These are phyloP conservation scores for Camarhynchus parvulus DNA, from an alignment of 2,113 vertebrate genomes.

Conservation along the genomic window DNA sequence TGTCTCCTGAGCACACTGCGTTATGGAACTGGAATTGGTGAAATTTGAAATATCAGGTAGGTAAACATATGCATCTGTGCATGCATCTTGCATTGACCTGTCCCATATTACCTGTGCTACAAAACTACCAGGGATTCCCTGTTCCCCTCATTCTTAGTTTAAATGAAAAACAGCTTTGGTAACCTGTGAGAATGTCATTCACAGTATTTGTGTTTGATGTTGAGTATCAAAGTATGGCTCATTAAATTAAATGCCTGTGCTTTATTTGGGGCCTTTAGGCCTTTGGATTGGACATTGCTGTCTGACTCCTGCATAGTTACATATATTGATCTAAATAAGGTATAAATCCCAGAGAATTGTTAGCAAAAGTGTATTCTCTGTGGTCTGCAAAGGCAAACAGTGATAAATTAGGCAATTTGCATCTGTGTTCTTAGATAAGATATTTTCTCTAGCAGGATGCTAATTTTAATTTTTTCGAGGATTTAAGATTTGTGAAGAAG, in stretches of 20 bases:
- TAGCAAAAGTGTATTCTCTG: background rate
- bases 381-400: background rate
- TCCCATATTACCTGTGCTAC: slow-evolving; percentile 26
- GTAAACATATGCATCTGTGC: slow-evolving; percentile 67
- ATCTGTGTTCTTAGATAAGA: background rate
- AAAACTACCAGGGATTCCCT: background rate
- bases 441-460: background rate
- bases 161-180: background rate
- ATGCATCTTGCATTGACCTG: slow-evolving; percentile 67
- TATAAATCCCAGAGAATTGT: background rate
- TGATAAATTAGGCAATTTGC: background rate
- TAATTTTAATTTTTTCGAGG: background rate
- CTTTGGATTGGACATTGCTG: background rate
- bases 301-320: background rate
- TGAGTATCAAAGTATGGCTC: background rate
- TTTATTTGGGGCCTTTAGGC: background rate
- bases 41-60: slow-evolving; percentile 69
- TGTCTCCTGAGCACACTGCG: slow-evolving; percentile 22
- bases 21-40: slow-evolving; percentile 52
- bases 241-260: background rate
- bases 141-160: background rate
- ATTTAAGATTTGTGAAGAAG: background rate
- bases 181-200: background rate
- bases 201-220: background rate
- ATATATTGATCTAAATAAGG: background rate